phyloP scores from a whole-genome alignment of 1,140 invertebrate species.

The Brevipalpus yothersi region DNA sequence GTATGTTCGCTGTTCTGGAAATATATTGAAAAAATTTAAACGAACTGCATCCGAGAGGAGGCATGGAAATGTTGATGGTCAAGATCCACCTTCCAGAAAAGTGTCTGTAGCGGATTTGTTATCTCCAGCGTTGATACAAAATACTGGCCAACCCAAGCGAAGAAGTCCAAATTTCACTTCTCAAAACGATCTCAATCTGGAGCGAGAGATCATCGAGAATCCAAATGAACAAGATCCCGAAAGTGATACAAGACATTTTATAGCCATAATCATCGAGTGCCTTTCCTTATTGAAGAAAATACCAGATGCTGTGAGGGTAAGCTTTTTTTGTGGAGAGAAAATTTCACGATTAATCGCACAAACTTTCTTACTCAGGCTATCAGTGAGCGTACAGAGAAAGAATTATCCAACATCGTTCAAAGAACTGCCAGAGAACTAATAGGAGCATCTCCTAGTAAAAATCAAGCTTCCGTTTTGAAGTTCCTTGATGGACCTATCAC shows the following conservation, averaged over 20 bases:
- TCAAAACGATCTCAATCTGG: background rate
- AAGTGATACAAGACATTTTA: conserved; percentile 36
- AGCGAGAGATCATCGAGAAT: conserved; percentile 30
- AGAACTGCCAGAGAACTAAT: conserved; percentile 46
- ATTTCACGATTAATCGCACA: no score
- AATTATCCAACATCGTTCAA: conserved; percentile 46
- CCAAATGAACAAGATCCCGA: conserved; percentile 29
- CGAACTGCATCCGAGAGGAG: conserved; percentile 16
- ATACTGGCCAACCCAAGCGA: background rate
- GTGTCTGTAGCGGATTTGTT: conserved; percentile 3
- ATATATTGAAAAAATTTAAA: conserved; percentile 17
- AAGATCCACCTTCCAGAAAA: conserved; percentile 16
- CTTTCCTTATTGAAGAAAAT: conserved; percentile 56
- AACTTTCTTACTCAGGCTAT: conserved; percentile 30
- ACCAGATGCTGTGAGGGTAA: conserved; percentile 53
- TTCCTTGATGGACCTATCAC: background rate
- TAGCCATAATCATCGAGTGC: conserved; percentile 59
- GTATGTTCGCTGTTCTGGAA: conserved; percentile 25
- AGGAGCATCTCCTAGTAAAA: conserved; percentile 17
- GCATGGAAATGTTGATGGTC: background rate
- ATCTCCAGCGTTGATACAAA: background rate
- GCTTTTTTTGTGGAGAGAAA: conserved; percentile 2
- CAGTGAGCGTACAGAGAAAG: conserved; percentile 50
- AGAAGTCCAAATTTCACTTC: background rate
- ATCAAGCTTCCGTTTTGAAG: background rate